Evolutionary conservation across 2,888 invertebrate species (phyloP).

Genomic region (Mactromeris polynyma): DNA sequence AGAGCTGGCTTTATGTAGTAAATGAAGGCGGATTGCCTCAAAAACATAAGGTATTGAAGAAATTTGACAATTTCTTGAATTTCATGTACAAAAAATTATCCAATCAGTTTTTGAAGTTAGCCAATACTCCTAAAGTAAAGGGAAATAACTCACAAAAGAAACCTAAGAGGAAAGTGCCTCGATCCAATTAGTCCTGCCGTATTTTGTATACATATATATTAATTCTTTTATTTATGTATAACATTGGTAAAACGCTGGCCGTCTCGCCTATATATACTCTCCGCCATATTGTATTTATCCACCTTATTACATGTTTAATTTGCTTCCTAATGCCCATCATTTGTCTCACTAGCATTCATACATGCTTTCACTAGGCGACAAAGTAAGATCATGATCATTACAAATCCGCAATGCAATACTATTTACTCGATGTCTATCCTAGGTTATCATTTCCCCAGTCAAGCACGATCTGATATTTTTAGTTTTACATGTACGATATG

Average conservation of each 20-base stretch:
- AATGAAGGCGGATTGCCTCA: neutral
- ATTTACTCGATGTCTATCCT: no score
- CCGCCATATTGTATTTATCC: neutral
- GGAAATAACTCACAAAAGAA: neutral
- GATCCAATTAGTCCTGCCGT: neutral
- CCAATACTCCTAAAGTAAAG: neutral
- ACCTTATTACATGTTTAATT: neutral
- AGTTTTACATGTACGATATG: no score
- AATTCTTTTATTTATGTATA: neutral
- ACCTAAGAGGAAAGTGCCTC: neutral
- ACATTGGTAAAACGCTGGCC: neutral
- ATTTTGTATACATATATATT: neutral
- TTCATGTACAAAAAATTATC: conserved; percentile 23
- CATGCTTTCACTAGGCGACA: neutral
- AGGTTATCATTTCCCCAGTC: no score
- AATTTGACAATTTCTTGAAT: conserved; percentile 35
- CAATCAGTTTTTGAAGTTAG: conserved; percentile 8
- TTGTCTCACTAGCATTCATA: neutral
- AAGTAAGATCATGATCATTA: no score
- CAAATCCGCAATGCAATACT: no score
- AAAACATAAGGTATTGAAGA: neutral
- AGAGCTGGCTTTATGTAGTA: conserved; percentile 34
- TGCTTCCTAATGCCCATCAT: neutral
- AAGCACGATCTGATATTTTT: no score
- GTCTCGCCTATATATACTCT: neutral